phyloP scores from a whole-genome alignment of 2,113 vertebrate genomes.

The Muntiacus muntjak region DNA sequence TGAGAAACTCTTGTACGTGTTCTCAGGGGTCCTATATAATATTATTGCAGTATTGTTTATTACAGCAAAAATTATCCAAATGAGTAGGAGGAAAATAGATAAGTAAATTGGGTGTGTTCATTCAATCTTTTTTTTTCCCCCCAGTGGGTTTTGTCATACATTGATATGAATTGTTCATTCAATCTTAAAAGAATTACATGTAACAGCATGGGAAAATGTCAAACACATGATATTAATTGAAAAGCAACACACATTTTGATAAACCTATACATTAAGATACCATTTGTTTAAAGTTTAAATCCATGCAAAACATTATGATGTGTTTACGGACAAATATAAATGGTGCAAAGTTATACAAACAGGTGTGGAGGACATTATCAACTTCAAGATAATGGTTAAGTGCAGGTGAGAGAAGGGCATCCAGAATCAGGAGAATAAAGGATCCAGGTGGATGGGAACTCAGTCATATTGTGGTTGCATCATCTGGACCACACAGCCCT shows the following conservation, averaged over 20 bases:
- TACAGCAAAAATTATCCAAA: background rate
- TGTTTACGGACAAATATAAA: background rate
- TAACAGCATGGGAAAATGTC: background rate
- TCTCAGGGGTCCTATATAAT: background rate
- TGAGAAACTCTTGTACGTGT: background rate
- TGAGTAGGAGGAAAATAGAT: background rate
- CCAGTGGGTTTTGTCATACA: too few relatives aligned
- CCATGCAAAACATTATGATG: background rate
- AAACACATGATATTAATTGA: background rate
- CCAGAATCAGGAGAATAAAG: background rate
- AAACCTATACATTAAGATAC: background rate
- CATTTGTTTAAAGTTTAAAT: background rate
- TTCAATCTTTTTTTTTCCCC: background rate
- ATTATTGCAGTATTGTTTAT: background rate
- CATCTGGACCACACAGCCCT: background rate
- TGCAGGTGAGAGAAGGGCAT: background rate
- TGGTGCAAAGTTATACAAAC: background rate
- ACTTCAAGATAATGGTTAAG: background rate
- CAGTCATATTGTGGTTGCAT: background rate
- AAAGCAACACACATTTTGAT: background rate
- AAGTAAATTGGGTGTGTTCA: background rate
- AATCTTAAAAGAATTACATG: background rate
- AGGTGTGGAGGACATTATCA: background rate
- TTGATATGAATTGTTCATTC: background rate
- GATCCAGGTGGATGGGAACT: background rate